These are phyloP conservation scores for Tholera decimalis DNA, from an alignment of 2,888 invertebrate species.

Conservation along the genomic window DNA sequence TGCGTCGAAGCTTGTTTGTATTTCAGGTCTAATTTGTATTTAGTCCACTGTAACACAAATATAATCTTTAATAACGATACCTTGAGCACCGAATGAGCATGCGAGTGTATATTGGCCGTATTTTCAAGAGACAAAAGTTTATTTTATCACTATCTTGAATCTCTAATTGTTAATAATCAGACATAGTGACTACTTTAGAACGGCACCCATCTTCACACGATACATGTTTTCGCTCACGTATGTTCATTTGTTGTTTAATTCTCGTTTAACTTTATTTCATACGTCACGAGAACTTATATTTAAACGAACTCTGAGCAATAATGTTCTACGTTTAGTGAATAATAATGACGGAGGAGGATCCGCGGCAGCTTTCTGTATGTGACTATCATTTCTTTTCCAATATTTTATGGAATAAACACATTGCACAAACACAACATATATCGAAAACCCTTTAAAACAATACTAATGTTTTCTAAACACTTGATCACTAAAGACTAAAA, in stretches of 20 bases:
- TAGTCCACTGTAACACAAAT: constrained; percentile 77
- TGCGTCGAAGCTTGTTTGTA: constrained; percentile 79
- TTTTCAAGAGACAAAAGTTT: constrained; percentile 59
- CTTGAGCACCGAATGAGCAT: constrained; percentile 87
- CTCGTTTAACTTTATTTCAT: constrained; percentile 80
- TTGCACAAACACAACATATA: constrained; percentile 16
- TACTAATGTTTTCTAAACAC: constrained; percentile 21
- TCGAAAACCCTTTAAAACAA: constrained; percentile 10
- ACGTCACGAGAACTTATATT: constrained; percentile 77
- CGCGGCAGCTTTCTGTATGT: constrained; percentile 2
- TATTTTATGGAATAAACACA: constrained; percentile 4
- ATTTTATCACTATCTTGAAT: constrained; percentile 32
- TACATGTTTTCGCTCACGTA: constrained; percentile 78
- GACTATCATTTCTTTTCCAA: neutral
- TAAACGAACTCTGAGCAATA: constrained; percentile 79
- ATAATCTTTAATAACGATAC: constrained; percentile 71
- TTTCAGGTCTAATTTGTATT: constrained; percentile 77
- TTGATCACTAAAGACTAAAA: constrained; percentile 25
- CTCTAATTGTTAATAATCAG: constrained; percentile 33
- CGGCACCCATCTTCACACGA: constrained; percentile 58
- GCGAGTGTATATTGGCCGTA: constrained; percentile 79
- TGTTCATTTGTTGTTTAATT: constrained; percentile 87
- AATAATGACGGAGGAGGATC: constrained; percentile 4
- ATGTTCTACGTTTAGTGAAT: constrained; percentile 24
- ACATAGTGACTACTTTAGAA: constrained; percentile 51